phyloP scores from a whole-genome alignment of 2,113 vertebrate genomes.

The Salvator merianae region DNA sequence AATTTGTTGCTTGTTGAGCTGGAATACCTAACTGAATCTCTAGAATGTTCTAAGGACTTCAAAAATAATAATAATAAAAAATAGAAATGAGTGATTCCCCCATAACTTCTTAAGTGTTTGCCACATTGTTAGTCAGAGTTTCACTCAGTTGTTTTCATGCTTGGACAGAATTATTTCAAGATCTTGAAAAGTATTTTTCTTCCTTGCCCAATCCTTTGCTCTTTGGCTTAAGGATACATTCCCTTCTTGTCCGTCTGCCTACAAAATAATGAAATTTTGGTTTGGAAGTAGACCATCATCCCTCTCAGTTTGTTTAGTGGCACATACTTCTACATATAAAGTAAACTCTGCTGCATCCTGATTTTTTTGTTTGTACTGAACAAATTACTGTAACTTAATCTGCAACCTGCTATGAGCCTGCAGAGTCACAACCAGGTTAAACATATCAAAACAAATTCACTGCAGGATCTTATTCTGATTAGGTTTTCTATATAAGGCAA shows the following conservation, averaged over 20 bases:
- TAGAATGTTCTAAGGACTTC: slow-evolving; percentile 49
- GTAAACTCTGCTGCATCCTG: slow-evolving; percentile 14
- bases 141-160: slow-evolving; percentile 63
- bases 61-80: slow-evolving; percentile 46
- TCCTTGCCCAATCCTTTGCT: slow-evolving; percentile 40
- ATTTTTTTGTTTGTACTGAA: slow-evolving; percentile 23
- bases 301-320: background rate
- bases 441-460: background rate
- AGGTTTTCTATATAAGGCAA: background rate
- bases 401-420: slow-evolving; percentile 18
- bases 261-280: slow-evolving; percentile 13
- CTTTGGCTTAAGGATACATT: slow-evolving; percentile 49
- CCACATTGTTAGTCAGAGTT: slow-evolving; percentile 63
- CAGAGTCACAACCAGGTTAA: background rate
- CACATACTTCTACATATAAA: slow-evolving; percentile 9
- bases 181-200: slow-evolving; percentile 40
- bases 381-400: slow-evolving; percentile 36
- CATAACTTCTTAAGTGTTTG: slow-evolving; percentile 64
- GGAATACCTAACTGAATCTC: slow-evolving; percentile 55
- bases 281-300: slow-evolving; percentile 17
- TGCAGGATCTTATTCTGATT: rapidly evolving
- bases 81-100: slow-evolving; percentile 28
- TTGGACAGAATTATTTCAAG: slow-evolving; percentile 65
- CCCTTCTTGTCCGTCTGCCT: slow-evolving; percentile 20
- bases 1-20: slow-evolving; percentile 37